Evolutionary conservation across 1,140 invertebrate species (phyloP), one percentile per base, ranked within the genome.

Genomic region (Rhagoletis zephyria): DNA sequence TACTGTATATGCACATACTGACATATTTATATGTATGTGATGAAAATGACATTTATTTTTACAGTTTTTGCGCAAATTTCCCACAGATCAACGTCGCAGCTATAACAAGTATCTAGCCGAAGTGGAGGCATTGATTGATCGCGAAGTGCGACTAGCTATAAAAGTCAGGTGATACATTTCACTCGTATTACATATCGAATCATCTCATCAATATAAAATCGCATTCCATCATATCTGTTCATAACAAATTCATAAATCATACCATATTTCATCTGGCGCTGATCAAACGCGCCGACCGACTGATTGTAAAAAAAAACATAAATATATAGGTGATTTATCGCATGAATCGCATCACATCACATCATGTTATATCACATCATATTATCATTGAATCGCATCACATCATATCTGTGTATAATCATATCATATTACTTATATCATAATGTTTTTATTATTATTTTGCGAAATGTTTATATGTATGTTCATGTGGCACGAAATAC

Each of bases 51-150:
- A 30, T 63, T 70, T 63, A 7, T 63, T 42, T 88, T 87, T 85
- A 7, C 85, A 92, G 91, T 92, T 92, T 87, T 88, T 92, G 10
- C 87, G 89, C 40, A 89, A 91, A 45, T 92, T 91, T 85, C 90
- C 90, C n/a, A 88, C 89, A 45, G 89, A 90, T 40, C 91, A 92
- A 77, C 88, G 91, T 3, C 89, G 88, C 19, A 89, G 92, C 87
- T 92, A 89, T 14, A 85, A 89, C 67, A 90, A 91, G 51, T 92
- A 92, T 85, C 89, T 92, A 87, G 88, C 88, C 85, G 90, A 88
- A 19, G 90, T 92, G 63, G 91, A 92, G 88, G 89, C 89, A 10
- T 64, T 92, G 67, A 92, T 92, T 87, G 88, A 67, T 86, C 87
- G 70, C 6, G 91, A 92, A 90, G 89, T 92, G 74, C 90, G 90